Conservation (phyloP, 2,797 vertebrate species). For the Xerus rutilus region DNA sequence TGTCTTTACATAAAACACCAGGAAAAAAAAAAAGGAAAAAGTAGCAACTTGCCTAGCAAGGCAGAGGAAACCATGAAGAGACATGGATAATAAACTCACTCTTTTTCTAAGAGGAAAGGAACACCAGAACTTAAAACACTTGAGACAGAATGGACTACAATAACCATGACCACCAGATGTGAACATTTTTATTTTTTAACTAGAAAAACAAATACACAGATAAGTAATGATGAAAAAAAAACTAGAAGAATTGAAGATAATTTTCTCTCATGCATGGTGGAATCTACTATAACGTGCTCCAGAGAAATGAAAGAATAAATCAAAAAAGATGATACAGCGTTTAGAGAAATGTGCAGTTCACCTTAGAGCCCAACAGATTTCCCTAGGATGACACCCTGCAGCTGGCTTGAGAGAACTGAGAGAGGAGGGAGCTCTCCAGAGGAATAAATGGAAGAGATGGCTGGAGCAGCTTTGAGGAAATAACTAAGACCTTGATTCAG, state of each 20-base stretch:
- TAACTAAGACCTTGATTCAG: neutral
- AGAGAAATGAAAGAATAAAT: neutral
- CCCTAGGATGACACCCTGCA: neutral
- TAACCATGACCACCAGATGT: neutral
- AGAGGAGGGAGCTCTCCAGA: neutral
- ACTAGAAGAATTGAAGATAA: neutral
- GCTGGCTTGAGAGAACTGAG: neutral
- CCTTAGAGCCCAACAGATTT: neutral
- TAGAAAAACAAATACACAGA: neutral
- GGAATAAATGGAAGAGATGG: neutral
- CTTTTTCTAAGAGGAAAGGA: slow-evolving; percentile 5
- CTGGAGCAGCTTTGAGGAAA: neutral
- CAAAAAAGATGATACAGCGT: neutral
- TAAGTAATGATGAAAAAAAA: neutral
- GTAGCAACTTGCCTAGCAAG: neutral
- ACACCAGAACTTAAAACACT: neutral
- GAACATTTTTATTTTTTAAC: slow-evolving; percentile 29
- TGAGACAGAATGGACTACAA: neutral
- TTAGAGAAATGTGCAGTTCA: neutral
- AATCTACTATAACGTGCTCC: neutral
- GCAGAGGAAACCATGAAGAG: neutral
- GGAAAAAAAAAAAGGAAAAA: no score
- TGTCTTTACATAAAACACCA: no score
- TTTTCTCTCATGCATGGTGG: neutral
- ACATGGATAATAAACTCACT: neutral